Evolutionary conservation across 2,797 vertebrate genomes (phyloP).

Genomic region (Rhynchotus rufescens): DNA sequence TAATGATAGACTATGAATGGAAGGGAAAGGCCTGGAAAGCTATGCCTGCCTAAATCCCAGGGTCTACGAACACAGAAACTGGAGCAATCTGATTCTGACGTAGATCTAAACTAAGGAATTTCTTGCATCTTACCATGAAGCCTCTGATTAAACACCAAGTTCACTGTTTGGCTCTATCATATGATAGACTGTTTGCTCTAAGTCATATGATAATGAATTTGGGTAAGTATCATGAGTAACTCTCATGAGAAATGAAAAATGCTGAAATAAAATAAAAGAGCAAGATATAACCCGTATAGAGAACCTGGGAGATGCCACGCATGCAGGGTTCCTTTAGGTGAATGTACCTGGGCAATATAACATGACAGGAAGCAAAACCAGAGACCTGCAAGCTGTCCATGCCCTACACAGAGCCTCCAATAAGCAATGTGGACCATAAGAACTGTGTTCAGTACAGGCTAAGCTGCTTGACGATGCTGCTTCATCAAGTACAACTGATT

Average conservation of each 20-base stretch:
- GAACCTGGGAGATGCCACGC: background rate
- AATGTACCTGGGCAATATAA: background rate
- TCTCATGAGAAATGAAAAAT: background rate
- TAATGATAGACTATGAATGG: too few relatives aligned
- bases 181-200: too few relatives aligned
- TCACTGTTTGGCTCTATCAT: background rate
- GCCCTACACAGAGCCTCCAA: background rate
- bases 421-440: background rate
- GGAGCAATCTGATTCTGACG: background rate
- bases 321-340: background rate
- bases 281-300: too few relatives aligned
- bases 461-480: background rate
- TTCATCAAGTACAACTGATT: background rate
- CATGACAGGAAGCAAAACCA: background rate
- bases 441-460: rapidly evolving
- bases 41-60: background rate
- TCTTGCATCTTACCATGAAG: background rate
- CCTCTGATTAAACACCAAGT: background rate
- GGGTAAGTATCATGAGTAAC: too few relatives aligned
- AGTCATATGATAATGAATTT: too few relatives aligned
- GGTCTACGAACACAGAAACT: background rate
- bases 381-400: background rate
- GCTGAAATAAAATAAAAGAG: background rate
- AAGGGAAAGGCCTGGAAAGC: background rate
- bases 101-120: background rate